Conservation (phyloP, 2,888 invertebrate species). For the Himalopsyche anomala region DNA sequence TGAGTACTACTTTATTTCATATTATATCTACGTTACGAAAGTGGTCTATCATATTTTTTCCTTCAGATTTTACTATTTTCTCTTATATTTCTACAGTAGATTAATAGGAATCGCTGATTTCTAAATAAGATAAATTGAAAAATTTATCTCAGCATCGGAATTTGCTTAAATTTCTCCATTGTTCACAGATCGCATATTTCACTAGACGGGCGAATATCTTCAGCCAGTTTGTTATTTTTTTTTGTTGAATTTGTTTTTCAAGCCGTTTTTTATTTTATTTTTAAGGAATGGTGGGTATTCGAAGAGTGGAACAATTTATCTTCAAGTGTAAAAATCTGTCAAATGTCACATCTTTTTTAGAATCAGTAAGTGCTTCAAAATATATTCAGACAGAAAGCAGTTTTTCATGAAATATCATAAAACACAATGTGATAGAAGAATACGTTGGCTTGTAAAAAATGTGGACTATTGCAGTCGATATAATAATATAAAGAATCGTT, state of each 20-base stretch:
- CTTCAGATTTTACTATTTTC: background rate
- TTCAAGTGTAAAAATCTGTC: constrained; percentile 29
- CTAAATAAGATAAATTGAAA: background rate
- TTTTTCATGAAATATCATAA: too few species aligned
- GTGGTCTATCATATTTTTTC: background rate
- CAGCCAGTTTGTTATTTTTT: background rate
- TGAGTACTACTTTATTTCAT: background rate
- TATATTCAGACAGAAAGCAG: too few species aligned
- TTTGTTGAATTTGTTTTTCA: background rate
- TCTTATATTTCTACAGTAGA: background rate
- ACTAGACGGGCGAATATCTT: background rate
- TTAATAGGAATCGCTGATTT: background rate
- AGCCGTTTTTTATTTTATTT: background rate
- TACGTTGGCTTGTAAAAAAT: too few species aligned
- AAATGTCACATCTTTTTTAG: constrained; percentile 19
- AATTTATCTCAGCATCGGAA: constrained; percentile 22
- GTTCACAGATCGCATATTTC: background rate
- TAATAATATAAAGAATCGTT: too few species aligned
- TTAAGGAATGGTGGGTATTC: background rate
- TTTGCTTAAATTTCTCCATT: constrained; percentile 36
- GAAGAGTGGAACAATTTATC: constrained; percentile 1
- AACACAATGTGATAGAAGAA: too few species aligned
- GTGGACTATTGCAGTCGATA: too few species aligned
- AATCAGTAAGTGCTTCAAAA: constrained; percentile 8
- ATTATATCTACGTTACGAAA: background rate